Evolutionary conservation across 2,113 vertebrate genomes (phyloP), one percentile per base, ranked within the genome.

Genomic region (Solea senegalensis): DNA sequence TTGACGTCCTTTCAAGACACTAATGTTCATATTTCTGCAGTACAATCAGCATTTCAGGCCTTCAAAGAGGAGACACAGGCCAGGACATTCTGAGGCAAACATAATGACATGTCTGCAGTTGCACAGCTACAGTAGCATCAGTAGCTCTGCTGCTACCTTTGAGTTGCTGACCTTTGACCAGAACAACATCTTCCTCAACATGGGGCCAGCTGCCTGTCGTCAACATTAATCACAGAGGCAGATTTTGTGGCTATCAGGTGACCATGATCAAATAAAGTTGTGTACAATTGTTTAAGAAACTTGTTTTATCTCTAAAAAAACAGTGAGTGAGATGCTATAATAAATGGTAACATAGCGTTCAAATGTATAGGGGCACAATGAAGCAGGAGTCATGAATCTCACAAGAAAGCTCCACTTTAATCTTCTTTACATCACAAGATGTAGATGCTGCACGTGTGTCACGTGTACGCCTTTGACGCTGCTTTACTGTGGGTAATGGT

Each of bases 81-180:
- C 52, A 56, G 56, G 39, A 58, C 39, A 16, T 43, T n/a, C 28
- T 57, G 55, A 39, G 12, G 15, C 44, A 48, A 61, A 45, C 34
- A 57, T 14, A n/a, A 4, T 8, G 9, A 16, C 46, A 39, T 41
- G 21, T 50, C 9, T 50, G 2, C 46, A 16, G 14, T 64, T 21
- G 27, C 60, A 50, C 12, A 34, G 13, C 43, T 21, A n/a, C 34
- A 27, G 5, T 16, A 54, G 9, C 40, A 61, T 28, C n/a, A 54
- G 27, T 15, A 7, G 43, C 51, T 66, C 14, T n/a, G 15, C 34
- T 14, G 45, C 54, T 46, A 13, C 81, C 54, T 69, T 68, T 58
- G 56, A 75, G 67, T 15, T 65, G 26, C 63, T 83, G 82, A 89
- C 73, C 73, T 82, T 64, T 76, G 74, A 80, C 75, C 67, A 21